Percentiles rank a stretch among this genome's conserved stretches.
These are phyloP conservation scores for Eonycteris spelaea DNA, from an alignment of 2,113 vertebrate genomes.

Conservation along the genomic window DNA sequence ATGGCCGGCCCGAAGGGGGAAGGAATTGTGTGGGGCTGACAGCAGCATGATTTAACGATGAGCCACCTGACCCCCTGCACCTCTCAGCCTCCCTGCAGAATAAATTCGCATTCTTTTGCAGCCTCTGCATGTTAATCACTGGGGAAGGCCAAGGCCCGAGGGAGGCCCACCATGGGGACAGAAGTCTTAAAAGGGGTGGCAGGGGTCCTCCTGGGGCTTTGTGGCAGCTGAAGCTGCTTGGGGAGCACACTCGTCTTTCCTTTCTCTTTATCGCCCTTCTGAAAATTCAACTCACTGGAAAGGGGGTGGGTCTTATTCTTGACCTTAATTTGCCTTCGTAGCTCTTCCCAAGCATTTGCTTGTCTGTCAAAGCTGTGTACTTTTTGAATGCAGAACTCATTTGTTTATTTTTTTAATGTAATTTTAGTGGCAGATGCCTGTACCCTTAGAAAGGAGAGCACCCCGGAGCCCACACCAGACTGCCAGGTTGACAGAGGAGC, in stretches of 20 bases:
- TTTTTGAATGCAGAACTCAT: background rate
- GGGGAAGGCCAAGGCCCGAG: conserved; percentile 77
- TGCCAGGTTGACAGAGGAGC: background rate
- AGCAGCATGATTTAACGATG: conserved; percentile 85
- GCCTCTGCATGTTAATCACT: conserved; percentile 84
- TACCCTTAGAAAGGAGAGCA: background rate
- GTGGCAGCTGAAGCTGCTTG: conserved; percentile 79
- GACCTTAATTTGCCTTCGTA: background rate
- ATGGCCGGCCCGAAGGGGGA: conserved; percentile 68
- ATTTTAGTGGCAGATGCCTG: background rate
- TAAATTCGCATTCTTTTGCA: conserved; percentile 75
- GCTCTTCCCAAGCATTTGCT: background rate
- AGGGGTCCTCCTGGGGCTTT: conserved; percentile 76
- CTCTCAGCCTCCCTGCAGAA: conserved; percentile 79
- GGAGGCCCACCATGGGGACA: conserved; percentile 80
- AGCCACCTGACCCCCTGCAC: conserved; percentile 84
- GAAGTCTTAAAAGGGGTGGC: conserved; percentile 78
- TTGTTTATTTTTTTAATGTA: background rate
- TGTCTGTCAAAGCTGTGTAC: background rate
- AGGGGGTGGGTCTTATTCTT: background rate
- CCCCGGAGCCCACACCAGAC: fast-evolving
- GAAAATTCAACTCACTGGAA: conserved; percentile 66
- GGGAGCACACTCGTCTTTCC: conserved; percentile 76
- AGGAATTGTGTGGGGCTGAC: conserved; percentile 78
- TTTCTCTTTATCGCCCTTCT: conserved; percentile 56